phyloP scores from a whole-genome alignment of 2,888 invertebrate genomes.

The Drosophila lacicola region DNA sequence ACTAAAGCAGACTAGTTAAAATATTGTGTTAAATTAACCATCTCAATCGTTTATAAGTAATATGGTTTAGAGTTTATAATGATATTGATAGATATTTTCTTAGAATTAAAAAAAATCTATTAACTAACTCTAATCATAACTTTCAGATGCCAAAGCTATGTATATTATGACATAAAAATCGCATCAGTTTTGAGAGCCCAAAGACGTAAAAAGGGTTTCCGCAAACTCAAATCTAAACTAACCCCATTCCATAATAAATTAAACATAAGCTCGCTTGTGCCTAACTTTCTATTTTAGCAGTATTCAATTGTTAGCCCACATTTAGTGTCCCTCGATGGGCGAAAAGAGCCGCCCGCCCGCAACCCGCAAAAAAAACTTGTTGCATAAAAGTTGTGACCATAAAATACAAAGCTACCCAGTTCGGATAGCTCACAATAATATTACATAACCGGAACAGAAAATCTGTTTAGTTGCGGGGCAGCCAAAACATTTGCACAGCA shows the following conservation, averaged over 20 bases:
- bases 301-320: slow-evolving; percentile 43
- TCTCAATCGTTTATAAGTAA: no score
- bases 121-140: no score
- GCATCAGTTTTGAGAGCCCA: no score
- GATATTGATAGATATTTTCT: no score
- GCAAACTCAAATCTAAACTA: no score
- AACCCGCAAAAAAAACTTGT: slow-evolving; percentile 56
- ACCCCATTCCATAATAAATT: background rate
- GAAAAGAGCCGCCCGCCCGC: background rate
- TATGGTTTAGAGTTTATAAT: no score
- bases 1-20: no score
- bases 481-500: slow-evolving; percentile 70
- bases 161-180: no score
- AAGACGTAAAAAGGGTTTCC: no score
- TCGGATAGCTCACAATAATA: slow-evolving; percentile 38
- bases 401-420: slow-evolving; percentile 26
- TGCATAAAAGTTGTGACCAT: slow-evolving; percentile 60
- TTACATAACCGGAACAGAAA: slow-evolving; percentile 67
- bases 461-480: slow-evolving; percentile 64
- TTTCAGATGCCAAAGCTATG: no score
- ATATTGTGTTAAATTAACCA: no score
- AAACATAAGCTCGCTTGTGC: slow-evolving; percentile 2
- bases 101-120: no score
- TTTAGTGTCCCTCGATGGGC: slow-evolving; percentile 29
- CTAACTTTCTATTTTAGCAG: slow-evolving; percentile 11